phyloP scores from a whole-genome alignment of 1,140 invertebrate genomes.

The Zaprionus capensis region DNA sequence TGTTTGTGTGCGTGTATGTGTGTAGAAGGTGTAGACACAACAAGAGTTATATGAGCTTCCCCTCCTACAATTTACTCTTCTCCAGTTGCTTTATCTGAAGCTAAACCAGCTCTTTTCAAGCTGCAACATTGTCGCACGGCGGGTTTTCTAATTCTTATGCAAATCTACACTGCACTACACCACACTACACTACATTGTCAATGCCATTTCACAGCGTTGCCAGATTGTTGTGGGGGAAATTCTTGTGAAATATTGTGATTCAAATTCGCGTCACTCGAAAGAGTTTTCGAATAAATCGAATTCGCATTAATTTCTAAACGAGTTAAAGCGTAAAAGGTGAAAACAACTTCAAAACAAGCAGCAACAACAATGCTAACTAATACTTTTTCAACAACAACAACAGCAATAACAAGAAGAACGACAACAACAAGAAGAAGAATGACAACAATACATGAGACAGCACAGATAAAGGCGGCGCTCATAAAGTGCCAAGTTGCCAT shows the following conservation, averaged over 20 bases:
- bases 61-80: constrained; percentile 47
- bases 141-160: constrained; percentile 79
- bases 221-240: constrained; percentile 32
- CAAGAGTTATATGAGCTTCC: constrained; percentile 65
- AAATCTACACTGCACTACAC: constrained; percentile 57
- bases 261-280: constrained; percentile 55
- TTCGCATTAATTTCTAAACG: constrained; percentile 73
- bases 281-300: constrained; percentile 65
- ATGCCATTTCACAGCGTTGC: constrained; percentile 32
- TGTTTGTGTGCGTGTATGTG: constrained; percentile 31
- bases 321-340: constrained; percentile 54
- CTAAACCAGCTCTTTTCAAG: constrained; percentile 67
- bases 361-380: constrained; percentile 63
- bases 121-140: constrained; percentile 50
- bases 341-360: constrained; percentile 44
- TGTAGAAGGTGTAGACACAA: constrained; percentile 59
- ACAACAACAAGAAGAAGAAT: constrained; percentile 52
- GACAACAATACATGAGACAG: constrained; percentile 58
- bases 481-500: constrained; percentile 51
- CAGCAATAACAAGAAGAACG: neutral
- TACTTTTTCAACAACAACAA: constrained; percentile 37
- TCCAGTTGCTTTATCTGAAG: constrained; percentile 43
- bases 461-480: constrained; percentile 46
- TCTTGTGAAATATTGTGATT: constrained; percentile 67
- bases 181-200: constrained; percentile 14